phyloP scores from a whole-genome alignment of 2,797 vertebrate genomes.

The Paedocypris micromegethes region DNA sequence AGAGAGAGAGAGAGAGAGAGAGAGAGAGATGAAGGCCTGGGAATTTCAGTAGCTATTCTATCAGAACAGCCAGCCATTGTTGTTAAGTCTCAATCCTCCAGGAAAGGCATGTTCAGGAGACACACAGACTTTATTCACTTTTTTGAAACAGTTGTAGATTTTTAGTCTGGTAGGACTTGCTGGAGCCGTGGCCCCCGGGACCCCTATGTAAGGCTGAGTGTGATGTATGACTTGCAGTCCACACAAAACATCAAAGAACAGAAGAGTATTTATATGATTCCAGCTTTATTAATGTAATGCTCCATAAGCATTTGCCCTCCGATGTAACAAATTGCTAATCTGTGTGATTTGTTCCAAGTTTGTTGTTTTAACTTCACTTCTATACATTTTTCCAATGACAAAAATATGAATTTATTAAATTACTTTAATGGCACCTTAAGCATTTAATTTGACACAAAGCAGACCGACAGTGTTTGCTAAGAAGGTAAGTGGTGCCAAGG shows the following conservation, averaged over 20 bases:
- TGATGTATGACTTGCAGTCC: conserved; percentile 51
- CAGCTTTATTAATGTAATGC: conserved; percentile 68
- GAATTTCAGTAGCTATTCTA: conserved; percentile 67
- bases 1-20: too few species aligned
- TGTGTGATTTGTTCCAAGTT: too few species aligned
- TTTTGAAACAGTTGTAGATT: conserved; percentile 29
- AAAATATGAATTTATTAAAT: conserved; percentile 69
- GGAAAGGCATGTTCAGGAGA: conserved; percentile 36
- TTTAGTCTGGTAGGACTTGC: conserved; percentile 49
- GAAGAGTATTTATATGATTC: conserved; percentile 69
- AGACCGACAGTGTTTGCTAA: conserved; percentile 53
- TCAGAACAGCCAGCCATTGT: conserved; percentile 63
- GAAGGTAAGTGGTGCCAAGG: conserved; percentile 49
- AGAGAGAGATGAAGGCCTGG: conserved; percentile 8
- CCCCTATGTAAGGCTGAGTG: conserved; percentile 35
- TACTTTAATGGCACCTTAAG: conserved; percentile 61
- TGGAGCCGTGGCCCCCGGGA: conserved; percentile 25
- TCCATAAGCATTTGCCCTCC: conserved; percentile 44
- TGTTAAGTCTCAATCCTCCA: conserved; percentile 56
- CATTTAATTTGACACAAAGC: conserved; percentile 59
- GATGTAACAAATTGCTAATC: not conserved
- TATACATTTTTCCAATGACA: conserved; percentile 55
- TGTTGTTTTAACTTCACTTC: conserved; percentile 39
- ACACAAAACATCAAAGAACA: conserved; percentile 66
- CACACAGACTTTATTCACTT: conserved; percentile 17